These are phyloP conservation scores for Zygogramma bicolorata DNA, from an alignment of 2,888 invertebrate genomes.

Conservation along the genomic window DNA sequence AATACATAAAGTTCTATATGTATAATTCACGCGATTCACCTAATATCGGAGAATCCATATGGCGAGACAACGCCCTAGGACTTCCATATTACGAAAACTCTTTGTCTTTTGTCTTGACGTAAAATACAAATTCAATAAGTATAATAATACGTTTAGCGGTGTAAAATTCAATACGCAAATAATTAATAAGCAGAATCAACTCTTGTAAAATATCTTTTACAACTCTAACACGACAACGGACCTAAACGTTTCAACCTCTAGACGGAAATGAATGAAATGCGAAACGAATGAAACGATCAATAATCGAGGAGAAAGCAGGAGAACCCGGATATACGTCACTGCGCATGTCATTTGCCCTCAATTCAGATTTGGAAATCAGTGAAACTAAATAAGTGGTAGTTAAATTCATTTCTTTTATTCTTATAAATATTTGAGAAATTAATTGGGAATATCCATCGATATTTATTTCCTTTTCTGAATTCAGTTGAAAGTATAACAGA, in stretches of 20 bases:
- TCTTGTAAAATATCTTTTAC: not conserved
- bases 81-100: slow-evolving; percentile 1
- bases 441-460: not conserved
- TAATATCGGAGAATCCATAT: not conserved
- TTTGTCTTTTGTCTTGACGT: not conserved
- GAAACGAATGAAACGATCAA: not conserved
- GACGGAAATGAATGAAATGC: not conserved
- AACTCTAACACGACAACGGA: not conserved
- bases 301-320: not conserved
- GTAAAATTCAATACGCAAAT: not conserved
- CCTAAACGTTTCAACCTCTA: not conserved
- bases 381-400: no score
- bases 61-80: slow-evolving; percentile 1
- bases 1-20: not conserved
- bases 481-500: no score
- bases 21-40: slow-evolving; percentile 2
- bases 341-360: not conserved
- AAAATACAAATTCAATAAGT: not conserved
- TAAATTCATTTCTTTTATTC: no score
- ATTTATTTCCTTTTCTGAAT: no score
- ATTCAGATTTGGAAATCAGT: not conserved
- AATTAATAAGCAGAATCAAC: not conserved
- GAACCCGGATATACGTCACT: not conserved
- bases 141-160: not conserved
- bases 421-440: no score